These are phyloP conservation scores for Aleiodes testaceus DNA, from an alignment of 2,888 invertebrate genomes.

Conservation along the genomic window DNA sequence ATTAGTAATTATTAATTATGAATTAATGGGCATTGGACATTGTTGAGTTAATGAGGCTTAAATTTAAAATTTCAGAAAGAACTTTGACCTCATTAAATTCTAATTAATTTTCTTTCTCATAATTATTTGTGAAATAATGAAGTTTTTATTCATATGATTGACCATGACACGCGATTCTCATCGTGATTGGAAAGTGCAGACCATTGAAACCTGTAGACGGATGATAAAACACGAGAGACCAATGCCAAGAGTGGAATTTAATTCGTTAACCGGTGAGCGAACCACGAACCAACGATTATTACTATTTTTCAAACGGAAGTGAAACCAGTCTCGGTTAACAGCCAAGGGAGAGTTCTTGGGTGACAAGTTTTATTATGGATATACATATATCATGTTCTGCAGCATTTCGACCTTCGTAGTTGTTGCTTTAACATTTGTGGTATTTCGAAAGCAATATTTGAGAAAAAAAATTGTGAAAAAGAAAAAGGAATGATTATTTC, in stretches of 20 bases:
- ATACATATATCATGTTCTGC: conserved; percentile 25
- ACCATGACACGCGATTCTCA: conserved; percentile 64
- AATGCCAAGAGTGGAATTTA: conserved; percentile 48
- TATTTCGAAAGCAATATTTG: conserved; percentile 14
- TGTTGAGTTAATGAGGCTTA: too few relatives aligned
- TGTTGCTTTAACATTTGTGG: conserved; percentile 23
- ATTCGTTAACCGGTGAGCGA: conserved; percentile 53
- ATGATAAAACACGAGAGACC: conserved; percentile 1
- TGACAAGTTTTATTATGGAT: conserved; percentile 20
- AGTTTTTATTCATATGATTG: conserved; percentile 46
- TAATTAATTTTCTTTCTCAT: background rate
- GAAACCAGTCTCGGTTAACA: conserved; percentile 53
- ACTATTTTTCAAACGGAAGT: conserved; percentile 59
- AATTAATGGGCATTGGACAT: too few relatives aligned
- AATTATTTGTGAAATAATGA: background rate
- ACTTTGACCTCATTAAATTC: too few relatives aligned
- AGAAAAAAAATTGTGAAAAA: conserved; percentile 1
- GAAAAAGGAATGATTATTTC: conserved; percentile 1
- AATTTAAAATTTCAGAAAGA: too few relatives aligned
- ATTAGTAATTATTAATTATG: too few relatives aligned
- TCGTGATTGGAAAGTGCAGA: conserved; percentile 60
- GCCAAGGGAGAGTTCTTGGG: conserved; percentile 27
- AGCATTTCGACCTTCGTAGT: conserved; percentile 36
- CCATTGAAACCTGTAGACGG: background rate
- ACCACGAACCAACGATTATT: conserved; percentile 53